Conservation (phyloP, 1,140 invertebrate genomes). For the Rhyzopertha dominica region DNA sequence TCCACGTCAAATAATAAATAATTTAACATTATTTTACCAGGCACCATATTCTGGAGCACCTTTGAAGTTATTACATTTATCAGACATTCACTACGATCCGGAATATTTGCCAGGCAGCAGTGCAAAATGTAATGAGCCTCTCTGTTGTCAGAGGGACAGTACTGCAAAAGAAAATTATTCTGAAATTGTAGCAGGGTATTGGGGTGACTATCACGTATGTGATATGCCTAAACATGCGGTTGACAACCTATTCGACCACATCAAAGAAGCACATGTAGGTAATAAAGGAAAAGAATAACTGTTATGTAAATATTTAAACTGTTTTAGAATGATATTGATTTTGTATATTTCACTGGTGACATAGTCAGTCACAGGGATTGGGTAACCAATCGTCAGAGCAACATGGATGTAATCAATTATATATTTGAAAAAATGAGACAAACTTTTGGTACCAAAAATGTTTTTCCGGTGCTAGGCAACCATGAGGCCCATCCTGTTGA, state of each 20-base stretch:
- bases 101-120: constrained; percentile 62
- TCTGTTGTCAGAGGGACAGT: constrained; percentile 65
- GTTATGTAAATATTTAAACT: constrained; percentile 7
- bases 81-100: constrained; percentile 78
- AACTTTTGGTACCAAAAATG: constrained; percentile 58
- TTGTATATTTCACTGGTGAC: constrained; percentile 82
- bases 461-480: constrained; percentile 77
- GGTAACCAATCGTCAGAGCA: constrained; percentile 66
- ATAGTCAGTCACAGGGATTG: constrained; percentile 78
- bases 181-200: constrained; percentile 63
- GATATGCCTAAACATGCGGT: constrained; percentile 66
- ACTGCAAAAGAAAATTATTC: constrained; percentile 25
- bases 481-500: constrained; percentile 84
- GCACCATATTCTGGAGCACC: too few relatives aligned
- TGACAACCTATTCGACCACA: constrained; percentile 54
- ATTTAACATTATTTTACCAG: too few relatives aligned
- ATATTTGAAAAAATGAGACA: constrained; percentile 54
- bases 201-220: constrained; percentile 73
- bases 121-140: constrained; percentile 65
- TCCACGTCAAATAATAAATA: constrained; percentile 4
- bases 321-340: constrained; percentile 57
- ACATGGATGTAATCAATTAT: constrained; percentile 56
- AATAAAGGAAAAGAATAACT: neutral
- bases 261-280: constrained; percentile 52
- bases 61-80: constrained; percentile 64